These are phyloP conservation scores for Tapirus indicus DNA, from an alignment of 2,797 vertebrate genomes.

Conservation along the genomic window DNA sequence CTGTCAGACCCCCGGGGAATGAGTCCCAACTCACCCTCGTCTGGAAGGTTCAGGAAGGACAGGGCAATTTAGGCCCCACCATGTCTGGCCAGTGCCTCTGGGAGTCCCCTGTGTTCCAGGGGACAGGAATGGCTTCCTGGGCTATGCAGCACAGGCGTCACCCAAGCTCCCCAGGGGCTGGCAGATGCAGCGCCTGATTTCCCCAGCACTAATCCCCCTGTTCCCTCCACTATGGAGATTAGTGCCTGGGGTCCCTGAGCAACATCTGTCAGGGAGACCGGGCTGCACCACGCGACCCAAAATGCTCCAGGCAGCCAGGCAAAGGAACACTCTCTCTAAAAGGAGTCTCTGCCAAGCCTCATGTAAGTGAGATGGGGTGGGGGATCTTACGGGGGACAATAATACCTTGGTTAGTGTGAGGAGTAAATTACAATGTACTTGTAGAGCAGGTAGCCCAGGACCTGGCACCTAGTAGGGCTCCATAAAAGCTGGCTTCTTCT, in stretches of 20 bases:
- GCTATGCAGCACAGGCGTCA: background rate
- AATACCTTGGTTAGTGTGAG: background rate
- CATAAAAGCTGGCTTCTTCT: background rate
- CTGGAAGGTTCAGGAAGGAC: background rate
- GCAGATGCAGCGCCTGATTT: slow-evolving; percentile 44
- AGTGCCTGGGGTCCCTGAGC: background rate
- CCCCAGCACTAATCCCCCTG: slow-evolving; percentile 53
- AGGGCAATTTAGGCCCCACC: background rate
- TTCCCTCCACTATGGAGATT: slow-evolving; percentile 40
- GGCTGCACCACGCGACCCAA: background rate
- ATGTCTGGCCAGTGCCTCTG: background rate
- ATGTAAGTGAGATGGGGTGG: background rate
- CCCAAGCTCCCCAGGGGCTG: background rate
- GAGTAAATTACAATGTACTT: background rate
- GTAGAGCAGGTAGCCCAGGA: background rate
- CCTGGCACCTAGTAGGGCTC: background rate
- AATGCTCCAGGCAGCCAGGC: background rate
- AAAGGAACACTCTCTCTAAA: background rate
- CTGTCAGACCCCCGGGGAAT: background rate
- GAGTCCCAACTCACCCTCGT: slow-evolving; percentile 46
- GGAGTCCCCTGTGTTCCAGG: rapidly evolving
- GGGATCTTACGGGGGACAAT: background rate
- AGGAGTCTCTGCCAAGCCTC: background rate
- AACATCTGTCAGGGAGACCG: slow-evolving; percentile 45
- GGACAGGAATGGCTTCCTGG: background rate